Base-by-base conservation (phyloP, 2,113 vertebrate species). In the Promerops cafer region DNA sequence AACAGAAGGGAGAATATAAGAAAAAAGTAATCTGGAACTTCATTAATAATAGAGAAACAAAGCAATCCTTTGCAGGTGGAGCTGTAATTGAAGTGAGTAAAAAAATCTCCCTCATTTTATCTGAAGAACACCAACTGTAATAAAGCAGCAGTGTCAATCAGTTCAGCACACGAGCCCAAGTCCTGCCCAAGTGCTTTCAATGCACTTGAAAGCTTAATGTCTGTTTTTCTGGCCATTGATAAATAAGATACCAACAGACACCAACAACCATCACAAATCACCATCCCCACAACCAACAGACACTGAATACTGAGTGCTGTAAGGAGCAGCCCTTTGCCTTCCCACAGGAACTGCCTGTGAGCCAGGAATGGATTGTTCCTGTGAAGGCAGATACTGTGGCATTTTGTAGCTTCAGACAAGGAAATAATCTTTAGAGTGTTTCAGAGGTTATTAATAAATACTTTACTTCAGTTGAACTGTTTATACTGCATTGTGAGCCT, bases 371-470 rank as follows among this genome's bases (percentile, higher is more conserved):
- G 35, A 42, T 60, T 33, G 26, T 18, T 85, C 52, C 64, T 68
- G 33, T 17, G 37, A 16, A 95, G 40, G 31, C 42, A 90, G 40
- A 47, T 33, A 52, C 17, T 87, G 40, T 35, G 24, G 47, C 44
- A 49, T 71, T 89, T 42, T 44, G 31, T 59, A 84, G 39, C 44
- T 68, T 24, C 47, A 93, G 68, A 90, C 27, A 22, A 63, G 42
- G 37, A 90, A 92, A 90, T 88, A 35, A 69, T 78, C 64, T 92
- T 83, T 75, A 83, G 23, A 83, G 42, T 50, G 33, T 81, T 88
- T 83, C 72, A 83, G 35, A 68, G 30, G 28, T 63, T 87, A 94
- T 81, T 75, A 90, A 93, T 77, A 90, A 93, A 95, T 57, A 52
- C 28, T 78, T 93, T 30, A 30, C 31, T 82, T 74, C 7, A 83